phyloP scores from a whole-genome alignment of 2,113 vertebrate species.

The Rhinolophus ferrumequinum region DNA sequence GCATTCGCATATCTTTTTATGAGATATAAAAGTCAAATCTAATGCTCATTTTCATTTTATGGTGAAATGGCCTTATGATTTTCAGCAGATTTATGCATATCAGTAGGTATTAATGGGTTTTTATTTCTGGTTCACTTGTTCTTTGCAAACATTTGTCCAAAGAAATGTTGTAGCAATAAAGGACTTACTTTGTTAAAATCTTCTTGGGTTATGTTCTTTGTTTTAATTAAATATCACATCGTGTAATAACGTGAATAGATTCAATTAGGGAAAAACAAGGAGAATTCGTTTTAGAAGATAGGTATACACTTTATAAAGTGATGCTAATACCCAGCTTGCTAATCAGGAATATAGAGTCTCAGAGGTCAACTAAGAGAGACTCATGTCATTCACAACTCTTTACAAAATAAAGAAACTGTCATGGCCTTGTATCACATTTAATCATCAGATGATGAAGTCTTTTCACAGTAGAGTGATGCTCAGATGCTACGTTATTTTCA shows the following conservation, averaged over 20 bases:
- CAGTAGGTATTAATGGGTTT: not conserved
- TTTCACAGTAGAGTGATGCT: not conserved
- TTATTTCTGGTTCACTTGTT: not conserved
- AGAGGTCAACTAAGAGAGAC: not conserved
- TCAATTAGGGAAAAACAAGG: not conserved
- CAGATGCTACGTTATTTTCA: not conserved
- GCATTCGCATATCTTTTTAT: not conserved
- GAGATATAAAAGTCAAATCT: not conserved
- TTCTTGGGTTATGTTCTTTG: not conserved
- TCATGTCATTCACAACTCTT: not conserved
- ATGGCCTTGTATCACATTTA: not conserved
- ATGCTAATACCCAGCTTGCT: not conserved
- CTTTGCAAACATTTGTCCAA: conserved; percentile 16
- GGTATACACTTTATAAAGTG: not conserved
- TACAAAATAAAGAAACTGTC: not conserved
- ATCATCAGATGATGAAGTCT: not conserved
- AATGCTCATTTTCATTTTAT: not conserved
- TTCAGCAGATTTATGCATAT: not conserved
- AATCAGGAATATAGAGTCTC: not conserved
- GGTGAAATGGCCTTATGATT: not conserved
- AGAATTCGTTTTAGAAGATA: not conserved
- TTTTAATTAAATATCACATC: not conserved
- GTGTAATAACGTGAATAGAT: not conserved
- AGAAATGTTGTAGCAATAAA: not conserved
- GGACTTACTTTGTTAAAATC: not conserved